Evolutionary conservation across 2,113 vertebrate genomes (phyloP), one percentile per base, ranked within the genome.

Genomic region (Nesospiza acunhae): DNA sequence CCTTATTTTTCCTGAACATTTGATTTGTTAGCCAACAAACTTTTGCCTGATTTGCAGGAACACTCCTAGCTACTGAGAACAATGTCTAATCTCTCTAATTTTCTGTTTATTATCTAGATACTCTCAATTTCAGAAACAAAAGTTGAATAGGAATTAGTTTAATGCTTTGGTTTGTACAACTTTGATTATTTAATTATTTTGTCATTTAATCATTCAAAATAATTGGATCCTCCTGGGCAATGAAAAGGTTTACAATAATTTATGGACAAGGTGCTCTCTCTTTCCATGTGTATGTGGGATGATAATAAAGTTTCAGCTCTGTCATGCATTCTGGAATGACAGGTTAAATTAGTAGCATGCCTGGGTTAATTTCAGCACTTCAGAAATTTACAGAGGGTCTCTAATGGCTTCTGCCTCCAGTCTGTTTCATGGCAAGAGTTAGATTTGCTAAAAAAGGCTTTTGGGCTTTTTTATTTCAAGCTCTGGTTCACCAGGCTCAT

Each of bases 281-380:
- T n/a, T 95, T 74, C 69, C 58, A 9, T 41, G 19, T 55, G 19
- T 47, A 22, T 74, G 31, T 33, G n/a, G 31, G 24, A 58, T 46
- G 24, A 50, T 55, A 79, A 69, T 80, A 52, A 83, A 49, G 42
- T 55, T 79, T 77, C n/a, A 64, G 67, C 53, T 59, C 39, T 74
- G 26, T 53, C 24, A 53, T 46, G 33, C n/a, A 37, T 64, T 96
- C 19, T 70, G 5, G 3, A 80, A 92, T 37, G 76, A 10, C 21
- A 81, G 46, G 15, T 19, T 84, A 85, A 78, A 47, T 83, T 56
- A 91, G 41, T 90, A 91, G 89, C 90, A 87, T 90, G 39, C 59
- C 73, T 91, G 70, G 63, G 69, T 96, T 97, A 95, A 96, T 96
- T 90, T 93, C 60, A 87, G 92, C 72, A 84, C 89, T 68, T 80